A percentile compares a stretch with the other conserved stretches of the same genome.
Evolutionary conservation across 2,797 vertebrate genomes (phyloP).

Genomic region (Acrocephalus scirpaceus): DNA sequence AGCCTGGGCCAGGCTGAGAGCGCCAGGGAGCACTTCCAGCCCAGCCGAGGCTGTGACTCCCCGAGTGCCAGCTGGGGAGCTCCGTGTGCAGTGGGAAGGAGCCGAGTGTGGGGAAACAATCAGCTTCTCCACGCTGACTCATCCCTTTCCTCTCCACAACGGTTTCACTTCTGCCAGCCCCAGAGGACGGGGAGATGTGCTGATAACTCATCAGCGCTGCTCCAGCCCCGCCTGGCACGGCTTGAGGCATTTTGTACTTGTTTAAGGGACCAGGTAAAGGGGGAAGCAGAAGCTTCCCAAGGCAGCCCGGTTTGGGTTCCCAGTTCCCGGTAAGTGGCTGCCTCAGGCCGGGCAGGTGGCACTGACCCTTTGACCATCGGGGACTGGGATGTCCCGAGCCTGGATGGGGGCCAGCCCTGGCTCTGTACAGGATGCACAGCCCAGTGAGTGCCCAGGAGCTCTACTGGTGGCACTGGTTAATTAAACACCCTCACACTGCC

Average conservation of each 20-base stretch:
- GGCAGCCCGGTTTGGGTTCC: neutral
- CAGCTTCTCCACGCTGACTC: neutral
- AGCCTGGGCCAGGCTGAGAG: rapidly evolving
- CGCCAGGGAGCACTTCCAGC: neutral
- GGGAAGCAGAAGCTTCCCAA: neutral
- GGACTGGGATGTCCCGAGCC: rapidly evolving
- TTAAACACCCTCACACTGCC: neutral
- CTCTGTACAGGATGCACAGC: neutral
- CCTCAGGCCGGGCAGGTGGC: neutral
- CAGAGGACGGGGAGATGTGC: neutral
- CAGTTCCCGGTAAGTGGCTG: rapidly evolving
- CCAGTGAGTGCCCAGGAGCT: neutral
- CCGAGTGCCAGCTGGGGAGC: neutral
- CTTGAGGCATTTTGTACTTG: rapidly evolving
- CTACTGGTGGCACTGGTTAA: neutral
- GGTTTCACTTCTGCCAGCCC: neutral
- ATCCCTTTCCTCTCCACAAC: neutral
- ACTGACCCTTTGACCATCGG: rapidly evolving
- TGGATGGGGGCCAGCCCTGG: rapidly evolving
- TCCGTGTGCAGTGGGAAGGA: neutral
- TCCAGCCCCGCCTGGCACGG: neutral
- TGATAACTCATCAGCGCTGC: neutral
- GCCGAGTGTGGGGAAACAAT: neutral
- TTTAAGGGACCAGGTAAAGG: neutral
- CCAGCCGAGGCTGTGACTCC: neutral